Conservation (phyloP, 1,140 invertebrate genomes). For the Metaphire vulgaris region DNA sequence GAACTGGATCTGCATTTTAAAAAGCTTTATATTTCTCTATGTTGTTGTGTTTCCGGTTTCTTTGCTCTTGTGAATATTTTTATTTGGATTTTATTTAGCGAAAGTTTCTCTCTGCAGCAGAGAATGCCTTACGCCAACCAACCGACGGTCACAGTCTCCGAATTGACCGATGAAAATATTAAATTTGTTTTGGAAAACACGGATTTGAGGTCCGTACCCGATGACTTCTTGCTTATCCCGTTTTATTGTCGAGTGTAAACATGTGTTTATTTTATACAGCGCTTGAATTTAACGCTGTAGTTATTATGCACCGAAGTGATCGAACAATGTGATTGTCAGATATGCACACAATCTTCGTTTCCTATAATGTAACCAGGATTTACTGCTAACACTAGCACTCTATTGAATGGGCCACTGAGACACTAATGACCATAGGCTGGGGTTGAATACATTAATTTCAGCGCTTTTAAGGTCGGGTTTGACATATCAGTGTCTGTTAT, state of each 20-base stretch:
- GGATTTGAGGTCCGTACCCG: conserved; percentile 70
- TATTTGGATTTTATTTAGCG: no score
- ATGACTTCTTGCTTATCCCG: neutral
- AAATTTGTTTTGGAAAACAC: conserved; percentile 98
- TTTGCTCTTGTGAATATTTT: no score
- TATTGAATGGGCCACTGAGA: no score
- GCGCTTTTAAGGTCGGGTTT: no score
- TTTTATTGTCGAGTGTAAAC: neutral
- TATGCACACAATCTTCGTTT: neutral
- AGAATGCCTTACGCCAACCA: conserved; percentile 99
- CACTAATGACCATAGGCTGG: no score
- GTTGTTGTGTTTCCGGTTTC: no score
- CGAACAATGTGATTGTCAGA: no score
- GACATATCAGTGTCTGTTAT: no score
- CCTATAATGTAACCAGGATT: neutral
- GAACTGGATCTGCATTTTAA: no score
- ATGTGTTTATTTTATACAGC: neutral
- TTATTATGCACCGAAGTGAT: neutral
- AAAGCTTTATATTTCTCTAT: no score
- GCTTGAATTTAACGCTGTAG: neutral
- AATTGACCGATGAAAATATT: conserved; percentile 90
- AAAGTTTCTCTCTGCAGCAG: no score
- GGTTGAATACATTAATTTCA: no score
- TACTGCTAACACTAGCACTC: neutral
- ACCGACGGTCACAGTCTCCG: conserved; percentile 83